Conservation (phyloP, 2,888 invertebrate species). For the Yponomeuta malinellus region DNA sequence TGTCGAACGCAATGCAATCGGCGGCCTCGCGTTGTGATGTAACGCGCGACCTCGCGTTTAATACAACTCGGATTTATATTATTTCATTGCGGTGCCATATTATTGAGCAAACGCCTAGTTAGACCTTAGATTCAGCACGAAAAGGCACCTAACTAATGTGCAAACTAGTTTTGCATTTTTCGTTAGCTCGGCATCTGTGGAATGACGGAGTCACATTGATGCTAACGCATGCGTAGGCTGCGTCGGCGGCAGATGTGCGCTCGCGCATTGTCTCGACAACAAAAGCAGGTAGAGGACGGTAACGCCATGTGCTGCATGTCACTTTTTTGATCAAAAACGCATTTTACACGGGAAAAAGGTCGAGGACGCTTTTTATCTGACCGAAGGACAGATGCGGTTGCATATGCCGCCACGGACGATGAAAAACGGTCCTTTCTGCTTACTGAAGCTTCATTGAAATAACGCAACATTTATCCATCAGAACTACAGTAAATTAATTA, state of each 20-base stretch:
- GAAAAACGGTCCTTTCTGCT: background rate
- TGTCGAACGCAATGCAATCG: constrained; percentile 36
- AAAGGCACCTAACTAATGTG: constrained; percentile 15
- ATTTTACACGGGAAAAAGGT: constrained; percentile 62
- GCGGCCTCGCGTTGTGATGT: constrained; percentile 49
- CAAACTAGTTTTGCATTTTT: background rate
- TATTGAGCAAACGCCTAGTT: constrained; percentile 23
- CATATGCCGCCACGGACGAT: constrained; percentile 45
- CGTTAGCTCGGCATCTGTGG: constrained; percentile 11
- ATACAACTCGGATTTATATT: constrained; percentile 38
- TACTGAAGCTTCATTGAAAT: background rate
- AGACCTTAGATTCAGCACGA: constrained; percentile 18
- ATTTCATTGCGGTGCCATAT: constrained; percentile 31
- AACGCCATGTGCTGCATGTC: constrained; percentile 69
- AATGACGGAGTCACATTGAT: constrained; percentile 28
- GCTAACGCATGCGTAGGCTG: constrained; percentile 38
- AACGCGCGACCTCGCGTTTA: constrained; percentile 51
- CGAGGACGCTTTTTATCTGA: constrained; percentile 53
- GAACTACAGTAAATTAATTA: constrained; percentile 63
- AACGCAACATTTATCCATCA: constrained; percentile 27
- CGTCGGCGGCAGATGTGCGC: constrained; percentile 62
- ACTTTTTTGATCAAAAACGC: constrained; percentile 59
- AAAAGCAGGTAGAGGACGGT: constrained; percentile 68
- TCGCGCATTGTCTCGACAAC: constrained; percentile 59
- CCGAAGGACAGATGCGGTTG: constrained; percentile 60